Conservation (phyloP, 2,113 vertebrate genomes). For the Geococcyx californianus region DNA sequence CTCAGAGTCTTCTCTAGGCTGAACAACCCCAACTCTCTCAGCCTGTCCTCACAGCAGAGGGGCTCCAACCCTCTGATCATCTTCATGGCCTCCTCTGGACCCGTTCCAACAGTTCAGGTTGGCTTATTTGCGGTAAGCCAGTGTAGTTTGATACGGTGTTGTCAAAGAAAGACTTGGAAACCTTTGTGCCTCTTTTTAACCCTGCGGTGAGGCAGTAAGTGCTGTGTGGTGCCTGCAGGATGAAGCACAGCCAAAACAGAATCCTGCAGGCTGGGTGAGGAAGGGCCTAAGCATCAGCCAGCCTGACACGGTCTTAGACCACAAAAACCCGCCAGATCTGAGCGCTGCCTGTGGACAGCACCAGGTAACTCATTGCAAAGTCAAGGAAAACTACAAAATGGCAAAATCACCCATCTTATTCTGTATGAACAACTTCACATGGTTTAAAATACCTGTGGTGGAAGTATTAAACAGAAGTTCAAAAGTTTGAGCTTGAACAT, state of each 20-base stretch:
- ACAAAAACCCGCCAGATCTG: background rate
- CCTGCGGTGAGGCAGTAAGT: background rate
- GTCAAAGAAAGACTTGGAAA: background rate
- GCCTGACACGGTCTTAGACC: background rate
- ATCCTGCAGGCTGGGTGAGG: background rate
- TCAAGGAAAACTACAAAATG: background rate
- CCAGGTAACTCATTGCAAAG: background rate
- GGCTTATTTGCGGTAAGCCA: background rate
- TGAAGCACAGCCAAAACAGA: background rate
- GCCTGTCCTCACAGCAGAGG: too few species aligned
- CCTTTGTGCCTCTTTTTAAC: background rate
- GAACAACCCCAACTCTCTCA: too few species aligned
- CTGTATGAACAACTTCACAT: background rate
- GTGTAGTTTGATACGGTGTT: background rate
- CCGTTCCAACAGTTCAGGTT: too few species aligned
- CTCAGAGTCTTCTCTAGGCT: too few species aligned
- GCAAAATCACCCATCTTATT: background rate
- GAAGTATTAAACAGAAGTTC: background rate
- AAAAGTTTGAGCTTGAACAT: background rate
- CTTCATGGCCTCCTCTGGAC: too few species aligned
- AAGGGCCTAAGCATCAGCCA: background rate
- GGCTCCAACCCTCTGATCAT: too few species aligned
- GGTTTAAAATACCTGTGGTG: background rate
- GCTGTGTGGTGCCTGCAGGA: background rate
- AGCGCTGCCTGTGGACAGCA: background rate